Conservation (phyloP, 92 coral and sea anemone genomes). For the Anthopleura xanthogrammica region DNA sequence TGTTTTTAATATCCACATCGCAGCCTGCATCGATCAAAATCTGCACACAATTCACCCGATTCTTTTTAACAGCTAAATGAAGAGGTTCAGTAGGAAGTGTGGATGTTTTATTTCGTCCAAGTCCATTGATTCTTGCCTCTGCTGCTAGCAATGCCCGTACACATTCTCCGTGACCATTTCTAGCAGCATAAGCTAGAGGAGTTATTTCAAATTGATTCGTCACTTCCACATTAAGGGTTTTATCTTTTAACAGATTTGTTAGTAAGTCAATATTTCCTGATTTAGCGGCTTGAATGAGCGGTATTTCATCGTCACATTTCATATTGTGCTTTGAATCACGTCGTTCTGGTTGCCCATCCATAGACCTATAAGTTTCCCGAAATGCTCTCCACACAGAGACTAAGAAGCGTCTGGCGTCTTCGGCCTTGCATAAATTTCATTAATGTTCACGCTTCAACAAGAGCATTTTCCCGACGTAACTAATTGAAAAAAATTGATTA, state of each 20-base stretch:
- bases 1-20: slow-evolving; percentile 48
- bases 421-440: too few species aligned
- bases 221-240: slow-evolving; percentile 36
- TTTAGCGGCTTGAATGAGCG: neutral
- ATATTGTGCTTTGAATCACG: neutral
- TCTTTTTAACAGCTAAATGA: slow-evolving; percentile 59
- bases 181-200: slow-evolving; percentile 61
- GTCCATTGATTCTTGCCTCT: slow-evolving; percentile 61
- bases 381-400: too few species aligned
- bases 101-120: slow-evolving; percentile 45
- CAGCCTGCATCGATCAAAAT: slow-evolving; percentile 61
- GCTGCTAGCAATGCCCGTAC: slow-evolving; percentile 49
- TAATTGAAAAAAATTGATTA: too few species aligned
- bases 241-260: neutral
- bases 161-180: slow-evolving; percentile 69
- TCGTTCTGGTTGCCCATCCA: slow-evolving; percentile 1
- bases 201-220: slow-evolving; percentile 68
- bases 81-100: slow-evolving; percentile 53
- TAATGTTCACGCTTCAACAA: too few species aligned
- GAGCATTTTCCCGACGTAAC: too few species aligned
- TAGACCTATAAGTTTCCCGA: too few species aligned
- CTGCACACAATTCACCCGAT: slow-evolving; percentile 49
- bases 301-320: neutral
- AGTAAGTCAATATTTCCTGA: neutral
- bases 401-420: too few species aligned